phyloP scores from a whole-genome alignment of 2,888 invertebrate species.

The Hoplodrina blanda region DNA sequence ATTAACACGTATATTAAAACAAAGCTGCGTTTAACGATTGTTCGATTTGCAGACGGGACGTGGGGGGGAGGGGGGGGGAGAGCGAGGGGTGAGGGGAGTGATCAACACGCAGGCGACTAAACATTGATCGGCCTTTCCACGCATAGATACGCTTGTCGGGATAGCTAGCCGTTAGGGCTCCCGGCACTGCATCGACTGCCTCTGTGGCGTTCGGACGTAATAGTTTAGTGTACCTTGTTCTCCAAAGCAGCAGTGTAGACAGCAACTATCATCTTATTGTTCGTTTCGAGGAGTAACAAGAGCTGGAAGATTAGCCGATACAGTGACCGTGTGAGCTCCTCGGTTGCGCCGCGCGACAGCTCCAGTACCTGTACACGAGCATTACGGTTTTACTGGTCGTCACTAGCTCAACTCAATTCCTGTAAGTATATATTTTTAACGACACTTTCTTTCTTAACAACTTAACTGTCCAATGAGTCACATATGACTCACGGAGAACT shows the following conservation, averaged over 20 bases:
- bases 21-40: no score
- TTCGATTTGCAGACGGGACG: background rate
- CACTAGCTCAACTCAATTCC: no score
- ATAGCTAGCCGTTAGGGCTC: conserved; percentile 4
- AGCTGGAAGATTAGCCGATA: conserved; percentile 98
- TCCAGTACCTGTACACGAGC: conserved; percentile 92
- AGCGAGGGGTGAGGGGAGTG: background rate
- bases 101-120: background rate
- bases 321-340: conserved; percentile 96
- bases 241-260: conserved; percentile 87
- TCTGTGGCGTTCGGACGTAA: background rate
- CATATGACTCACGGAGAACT: no score
- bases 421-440: no score
- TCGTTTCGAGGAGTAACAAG: conserved; percentile 96
- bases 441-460: no score
- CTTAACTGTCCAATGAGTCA: no score
- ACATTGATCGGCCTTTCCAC: background rate
- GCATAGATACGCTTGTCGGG: background rate
- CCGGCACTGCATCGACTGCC: background rate
- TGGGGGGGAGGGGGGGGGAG: no score
- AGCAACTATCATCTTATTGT: conserved; percentile 95
- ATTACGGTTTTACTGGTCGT: no score
- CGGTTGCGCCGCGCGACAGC: conserved; percentile 95
- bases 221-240: conserved; percentile 75
- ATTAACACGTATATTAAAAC: no score